phyloP scores from a whole-genome alignment of 2,113 vertebrate genomes.

The Brevimyrus niger region DNA sequence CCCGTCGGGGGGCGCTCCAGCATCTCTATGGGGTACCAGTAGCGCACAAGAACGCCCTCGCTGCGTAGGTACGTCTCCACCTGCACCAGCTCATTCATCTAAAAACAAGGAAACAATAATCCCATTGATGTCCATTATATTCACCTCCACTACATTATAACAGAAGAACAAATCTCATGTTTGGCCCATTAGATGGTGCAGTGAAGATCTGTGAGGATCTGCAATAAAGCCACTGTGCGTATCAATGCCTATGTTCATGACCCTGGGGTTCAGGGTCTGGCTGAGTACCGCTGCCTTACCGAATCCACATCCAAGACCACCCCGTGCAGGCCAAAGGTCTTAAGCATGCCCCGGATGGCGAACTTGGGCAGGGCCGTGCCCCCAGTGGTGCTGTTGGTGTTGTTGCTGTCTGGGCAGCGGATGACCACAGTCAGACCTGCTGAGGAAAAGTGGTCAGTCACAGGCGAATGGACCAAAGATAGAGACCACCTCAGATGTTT shows the following conservation, averaged over 20 bases:
- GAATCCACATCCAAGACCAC: slow-evolving; percentile 93
- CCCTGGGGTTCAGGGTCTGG: neutral
- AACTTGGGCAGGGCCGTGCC: slow-evolving; percentile 91
- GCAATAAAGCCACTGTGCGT: neutral
- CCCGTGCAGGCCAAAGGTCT: slow-evolving; percentile 91
- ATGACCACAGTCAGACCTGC: slow-evolving; percentile 90
- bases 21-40: slow-evolving; percentile 98
- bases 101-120: slow-evolving; percentile 18
- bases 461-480: neutral
- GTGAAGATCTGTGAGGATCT: neutral
- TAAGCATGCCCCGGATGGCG: slow-evolving; percentile 93
- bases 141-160: neutral
- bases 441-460: neutral
- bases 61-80: slow-evolving; percentile 93
- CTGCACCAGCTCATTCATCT: slow-evolving; percentile 93
- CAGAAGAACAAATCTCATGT: neutral
- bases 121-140: neutral
- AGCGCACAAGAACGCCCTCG: slow-evolving; percentile 89
- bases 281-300: slow-evolving; percentile 55
- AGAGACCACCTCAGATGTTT: neutral
- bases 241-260: neutral
- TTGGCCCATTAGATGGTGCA: neutral
- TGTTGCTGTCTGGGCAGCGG: slow-evolving; percentile 91
- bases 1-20: slow-evolving; percentile 87
- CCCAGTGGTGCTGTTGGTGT: slow-evolving; percentile 75